Evolutionary conservation across 2,113 vertebrate species (phyloP), one percentile per base, ranked within the genome.

Genomic region (Chiloscyllium plagiosum): DNA sequence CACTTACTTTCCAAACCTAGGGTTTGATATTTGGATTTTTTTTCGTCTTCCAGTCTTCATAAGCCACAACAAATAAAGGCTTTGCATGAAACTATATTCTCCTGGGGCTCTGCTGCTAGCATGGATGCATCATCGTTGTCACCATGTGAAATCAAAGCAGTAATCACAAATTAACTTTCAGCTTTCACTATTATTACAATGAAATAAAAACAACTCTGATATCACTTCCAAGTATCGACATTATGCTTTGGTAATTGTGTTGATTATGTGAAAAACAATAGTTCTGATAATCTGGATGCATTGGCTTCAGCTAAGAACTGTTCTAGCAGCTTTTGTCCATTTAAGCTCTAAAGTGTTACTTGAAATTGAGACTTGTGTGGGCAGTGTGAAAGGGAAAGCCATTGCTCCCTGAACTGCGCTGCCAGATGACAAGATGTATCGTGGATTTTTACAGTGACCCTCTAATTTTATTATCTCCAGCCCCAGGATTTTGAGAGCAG

Each of bases 21-120:
- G 24, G 56, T 56, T 90, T 90, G 37, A 66, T 37, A 93, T 66
- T 65, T n/a, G 22, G 7, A 52, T 26, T 56, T 33, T n/a, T 90
- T 24, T 93, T 47, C 42, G 33, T 24, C 33, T 66, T 68, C 61
- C n/a, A 93, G 37, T 93, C 37, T 93, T 93, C 89, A 93, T 33
- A 93, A 93, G 89, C 89, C 89, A 66, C 89, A 93, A 93, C 89
- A 66, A 93, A 93, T 66, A 37, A 93, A 93, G 61, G 37, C 89
- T 93, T 93, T 93, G 89, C 89, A 93, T 93, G 89, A 66, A 66
- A 2, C 89, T 66, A 66, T 37, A 65, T 66, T 37, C 61, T 93
- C 37, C 61, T 0, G n/a, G 17, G 87, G 87, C 26, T 90, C 86
- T 65, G 33, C 52, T 93, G 17, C 61, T 37, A 93, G 89, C 89